Evolutionary conservation across 2,888 invertebrate species (phyloP), one percentile per base, ranked within the genome.

Genomic region (Xestia ashworthii): DNA sequence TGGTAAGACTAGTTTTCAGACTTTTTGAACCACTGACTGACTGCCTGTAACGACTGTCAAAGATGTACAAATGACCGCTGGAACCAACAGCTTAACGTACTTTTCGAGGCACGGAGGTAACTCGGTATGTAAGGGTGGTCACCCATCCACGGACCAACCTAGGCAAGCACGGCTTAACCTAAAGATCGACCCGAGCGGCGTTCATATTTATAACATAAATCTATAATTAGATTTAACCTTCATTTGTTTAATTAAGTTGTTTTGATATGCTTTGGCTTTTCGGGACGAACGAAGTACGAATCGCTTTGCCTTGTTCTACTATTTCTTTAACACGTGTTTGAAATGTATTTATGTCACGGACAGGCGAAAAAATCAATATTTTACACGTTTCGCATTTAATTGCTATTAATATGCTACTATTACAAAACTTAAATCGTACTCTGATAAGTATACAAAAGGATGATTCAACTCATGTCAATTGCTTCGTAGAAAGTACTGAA

Each of bases 341-440:
- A 71, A 81, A 66, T 53, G 16, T 80, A 74, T 70, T 82, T 70
- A 44, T 2, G 55, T 67, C 9, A 55, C 55, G 38, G 84, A 68
- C 67, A 11, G 4, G 1, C 11, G 53, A 41, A 67, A 79, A 77
- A 73, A 73, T 81, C 66, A 70, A 83, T 62, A 78, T 22, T 41
- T 66, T 53, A 41, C 25, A 60, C 25, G 25, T 44, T 16, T 32
- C 25, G 46, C 14, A 44, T 66, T 60, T 32, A 32, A 32, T 32
- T 66, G 60, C 41, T 60, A 76, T 44, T 44, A 38, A 55, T 22
- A 22, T 22, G 16, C 74, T 62, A 38, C 62, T 32, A 19, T 25
- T 8, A 16, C 1, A 16, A 12, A n/a, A 53, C 5, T 53, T 1
- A 46, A 41, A 58, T 38, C 19, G 9, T 58, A 70, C 14, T 44